Evolutionary conservation across 2,888 invertebrate genomes (phyloP), one percentile per base, ranked within the genome.

Genomic region (Elgonia sp.): DNA sequence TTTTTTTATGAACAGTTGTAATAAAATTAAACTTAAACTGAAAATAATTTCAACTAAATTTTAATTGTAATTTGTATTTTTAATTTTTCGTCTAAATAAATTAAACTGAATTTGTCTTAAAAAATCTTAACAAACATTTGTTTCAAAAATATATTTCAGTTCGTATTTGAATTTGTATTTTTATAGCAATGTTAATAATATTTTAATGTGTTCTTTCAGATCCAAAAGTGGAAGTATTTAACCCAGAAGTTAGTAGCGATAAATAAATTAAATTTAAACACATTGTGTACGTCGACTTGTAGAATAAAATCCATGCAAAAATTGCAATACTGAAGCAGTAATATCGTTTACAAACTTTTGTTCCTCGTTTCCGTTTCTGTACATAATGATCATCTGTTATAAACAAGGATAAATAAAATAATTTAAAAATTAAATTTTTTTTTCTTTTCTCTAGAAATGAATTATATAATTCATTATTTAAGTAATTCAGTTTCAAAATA

Each of bases 181-280:
- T n/a, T n/a, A n/a, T n/a, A n/a, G n/a, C n/a, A n/a, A n/a, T n/a
- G n/a, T n/a, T n/a, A n/a, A n/a, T n/a, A n/a, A 37, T 62, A 62
- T 62, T 62, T 5, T 21, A 63, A 37, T 39, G 16, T 39, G 14
- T 21, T 87, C 72, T 92, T 92, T 65, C 90, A 93, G 93, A 93
- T 57, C 92, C 93, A 12, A 89, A 91, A 75, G 86, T 93, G 63
- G 90, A 91, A 65, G 18, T 65, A 65, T 65, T 46, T 16, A 37
- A 21, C 53, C 16, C 39, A 39, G 76, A 77, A 63, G 20, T 46
- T 9, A 20, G 10, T 12, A 42, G n/a, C 60, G 46, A 6, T 40
- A 46, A 55, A 57, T 18, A 40, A 9, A 16, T 42, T 18, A 37
- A 10, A 55, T 50, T n/a, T 7, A 18, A 73, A 57, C 21, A 40